Evolutionary conservation across 1,140 invertebrate species (phyloP), one percentile per base, ranked within the genome.

Genomic region (Tribolium madens): DNA sequence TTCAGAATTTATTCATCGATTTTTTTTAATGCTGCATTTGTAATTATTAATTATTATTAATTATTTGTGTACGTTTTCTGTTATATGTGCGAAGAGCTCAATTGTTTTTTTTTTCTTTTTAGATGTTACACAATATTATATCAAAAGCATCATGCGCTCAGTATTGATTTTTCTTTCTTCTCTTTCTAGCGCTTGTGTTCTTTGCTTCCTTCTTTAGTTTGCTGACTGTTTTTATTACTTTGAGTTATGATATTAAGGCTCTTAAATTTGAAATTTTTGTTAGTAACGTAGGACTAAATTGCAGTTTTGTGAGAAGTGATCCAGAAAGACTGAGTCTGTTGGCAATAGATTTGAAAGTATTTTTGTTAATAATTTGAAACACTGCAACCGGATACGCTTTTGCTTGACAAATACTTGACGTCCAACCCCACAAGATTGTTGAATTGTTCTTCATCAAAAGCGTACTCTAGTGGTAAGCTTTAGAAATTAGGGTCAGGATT

Each of bases 241-340:
- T 3, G 10, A 57, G 21, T 57, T 57, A 57, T n/a, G 52, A 57
- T 57, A 57, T 57, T 57, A 57, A 21, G 21, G 21, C 14, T n/a
- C 3, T 18, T 15, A 7, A 17, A 57, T 0, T 17, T 15, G 17
- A 2, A 57, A 26, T 57, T 57, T 57, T 57, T 21, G n/a, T 47
- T 47, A 13, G 46, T 47, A 47, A 50, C 15, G 3, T 50, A 13
- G 14, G 0, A 13, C 12, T 7, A 50, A 3, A 50, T 50, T 7
- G 48, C 48, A 50, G 10, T 57, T 57, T 21, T 57, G 18, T 57
- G n/a, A n/a, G n/a, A n/a, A n/a, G n/a, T n/a, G n/a, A n/a, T n/a
- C n/a, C n/a, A n/a, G n/a, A n/a, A n/a, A n/a, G n/a, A n/a, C n/a
- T n/a, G n/a, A n/a, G n/a, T n/a, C n/a, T n/a, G n/a, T n/a, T n/a